phyloP scores from a whole-genome alignment of 2,888 invertebrate species.

The Drosophila leonis region DNA sequence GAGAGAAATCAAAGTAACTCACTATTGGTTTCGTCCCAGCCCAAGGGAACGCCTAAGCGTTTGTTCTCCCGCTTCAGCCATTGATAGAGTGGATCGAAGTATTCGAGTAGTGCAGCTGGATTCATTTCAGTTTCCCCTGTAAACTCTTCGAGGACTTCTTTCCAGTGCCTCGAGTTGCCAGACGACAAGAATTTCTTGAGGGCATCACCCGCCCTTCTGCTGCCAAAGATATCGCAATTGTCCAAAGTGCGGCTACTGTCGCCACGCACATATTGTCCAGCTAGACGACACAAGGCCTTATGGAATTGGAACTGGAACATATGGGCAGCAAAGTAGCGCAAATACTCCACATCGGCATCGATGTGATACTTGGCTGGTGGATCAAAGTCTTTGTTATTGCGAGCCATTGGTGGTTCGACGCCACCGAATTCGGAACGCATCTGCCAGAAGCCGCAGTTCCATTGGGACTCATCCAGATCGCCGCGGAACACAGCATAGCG shows the following conservation, averaged over 20 bases:
- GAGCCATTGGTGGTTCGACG: constrained; percentile 88
- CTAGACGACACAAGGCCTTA: constrained; percentile 89
- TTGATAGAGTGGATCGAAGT: constrained; percentile 91
- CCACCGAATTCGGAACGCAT: constrained; percentile 88
- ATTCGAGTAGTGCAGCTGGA: constrained; percentile 91
- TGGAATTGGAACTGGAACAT: constrained; percentile 93
- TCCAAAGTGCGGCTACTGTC: constrained; percentile 84
- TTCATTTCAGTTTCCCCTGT: constrained; percentile 92
- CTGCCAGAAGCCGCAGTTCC: constrained; percentile 90
- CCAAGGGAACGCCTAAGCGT: constrained; percentile 88
- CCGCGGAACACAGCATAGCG: constrained; percentile 90
- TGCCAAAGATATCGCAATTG: constrained; percentile 94
- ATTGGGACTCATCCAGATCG: constrained; percentile 86
- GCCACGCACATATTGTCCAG: constrained; percentile 90
- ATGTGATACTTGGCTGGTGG: constrained; percentile 92
- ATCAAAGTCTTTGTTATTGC: constrained; percentile 90
- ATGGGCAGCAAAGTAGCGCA: constrained; percentile 92
- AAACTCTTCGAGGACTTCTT: constrained; percentile 92
- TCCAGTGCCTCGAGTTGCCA: constrained; percentile 91
- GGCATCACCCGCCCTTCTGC: constrained; percentile 91
- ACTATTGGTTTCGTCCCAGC: constrained; percentile 87
- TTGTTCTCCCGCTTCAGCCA: constrained; percentile 91
- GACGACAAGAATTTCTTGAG: constrained; percentile 89
- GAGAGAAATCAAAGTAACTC: constrained; percentile 36
- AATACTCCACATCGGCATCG: constrained; percentile 89